phyloP scores from a whole-genome alignment of 2,888 invertebrate species.

The Augochlorella aurata region DNA sequence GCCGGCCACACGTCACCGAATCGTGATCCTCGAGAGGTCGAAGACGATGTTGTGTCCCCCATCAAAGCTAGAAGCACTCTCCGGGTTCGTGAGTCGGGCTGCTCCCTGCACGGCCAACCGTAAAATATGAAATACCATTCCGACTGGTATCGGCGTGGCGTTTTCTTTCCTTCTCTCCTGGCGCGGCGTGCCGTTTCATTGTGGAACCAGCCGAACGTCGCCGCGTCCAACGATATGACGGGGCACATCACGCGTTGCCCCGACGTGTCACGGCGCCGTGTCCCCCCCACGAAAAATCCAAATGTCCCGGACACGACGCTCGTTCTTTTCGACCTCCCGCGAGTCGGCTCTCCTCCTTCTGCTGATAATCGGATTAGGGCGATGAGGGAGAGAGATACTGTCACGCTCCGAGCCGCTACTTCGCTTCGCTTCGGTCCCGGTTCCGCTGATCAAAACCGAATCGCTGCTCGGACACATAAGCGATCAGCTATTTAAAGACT shows the following conservation, averaged over 20 bases:
- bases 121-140: conserved; percentile 65
- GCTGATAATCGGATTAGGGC: conserved; percentile 49
- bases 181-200: neutral
- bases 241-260: conserved; percentile 3
- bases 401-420: neutral
- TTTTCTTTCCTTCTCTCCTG: conserved; percentile 4
- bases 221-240: conserved; percentile 35
- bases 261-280: conserved; percentile 37
- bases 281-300: conserved; percentile 29
- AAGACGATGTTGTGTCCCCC: conserved; percentile 66
- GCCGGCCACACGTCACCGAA: conserved; percentile 76
- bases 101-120: conserved; percentile 59
- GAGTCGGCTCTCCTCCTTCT: conserved; percentile 9
- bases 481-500: neutral
- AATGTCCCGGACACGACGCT: conserved; percentile 52
- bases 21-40: conserved; percentile 72
- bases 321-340: conserved; percentile 46
- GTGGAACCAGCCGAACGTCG: neutral
- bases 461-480: neutral
- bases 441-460: neutral
- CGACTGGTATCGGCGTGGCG: conserved; percentile 12
- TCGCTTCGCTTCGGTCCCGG: neutral
- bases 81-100: conserved; percentile 59
- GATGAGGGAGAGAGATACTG: conserved; percentile 22
- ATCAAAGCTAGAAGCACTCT: conserved; percentile 65